Evolutionary conservation across 2,888 invertebrate genomes (phyloP), one percentile per base, ranked within the genome.

Genomic region (Syrista parreyssii): DNA sequence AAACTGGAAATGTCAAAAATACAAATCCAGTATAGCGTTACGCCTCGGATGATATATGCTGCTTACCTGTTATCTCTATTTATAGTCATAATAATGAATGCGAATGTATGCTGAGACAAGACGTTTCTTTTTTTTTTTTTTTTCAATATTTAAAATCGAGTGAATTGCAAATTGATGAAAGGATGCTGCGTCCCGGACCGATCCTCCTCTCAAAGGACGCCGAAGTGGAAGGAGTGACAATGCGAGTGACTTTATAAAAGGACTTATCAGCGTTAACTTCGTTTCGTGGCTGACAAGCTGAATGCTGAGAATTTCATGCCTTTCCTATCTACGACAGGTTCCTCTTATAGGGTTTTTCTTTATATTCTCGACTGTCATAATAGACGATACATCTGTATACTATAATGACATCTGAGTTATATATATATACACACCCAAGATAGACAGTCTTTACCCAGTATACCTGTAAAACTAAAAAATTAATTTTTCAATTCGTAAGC

Each of bases 241-340:
- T 84, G 85, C 83, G 81, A 78, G 83, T 84, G 83, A 86, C 85
- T 86, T 84, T 79, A 9, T 55, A 85, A 86, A 86, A 86, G 86
- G 84, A 86, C 81, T 85, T 82, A 85, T 80, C 79, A 83, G 82
- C 79, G 85, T 55, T 80, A 80, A 83, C 84, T 85, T 82, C 84
- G 86, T 86, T 85, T 55, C 86, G 84, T 86, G 82, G 82, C 84
- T 82, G 84, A 84, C 84, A 82, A 79, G 83, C 80, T 84, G 86
- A 85, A 85, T 85, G 85, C 82, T 84, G 82, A 80, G 85, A 83
- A 85, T 85, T 85, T 86, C 85, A 85, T 86, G 85, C 85, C 84
- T 86, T 86, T 84, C 83, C 82, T 82, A 82, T 68, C 79, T 23
- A 78, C 84, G 84, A 84, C 84, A 84, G 80, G 82, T 79, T 75